A percentile compares a stretch with the other conserved stretches of the same genome.
phyloP scores from a whole-genome alignment of 2,113 vertebrate genomes.

The Perccottus glenii region DNA sequence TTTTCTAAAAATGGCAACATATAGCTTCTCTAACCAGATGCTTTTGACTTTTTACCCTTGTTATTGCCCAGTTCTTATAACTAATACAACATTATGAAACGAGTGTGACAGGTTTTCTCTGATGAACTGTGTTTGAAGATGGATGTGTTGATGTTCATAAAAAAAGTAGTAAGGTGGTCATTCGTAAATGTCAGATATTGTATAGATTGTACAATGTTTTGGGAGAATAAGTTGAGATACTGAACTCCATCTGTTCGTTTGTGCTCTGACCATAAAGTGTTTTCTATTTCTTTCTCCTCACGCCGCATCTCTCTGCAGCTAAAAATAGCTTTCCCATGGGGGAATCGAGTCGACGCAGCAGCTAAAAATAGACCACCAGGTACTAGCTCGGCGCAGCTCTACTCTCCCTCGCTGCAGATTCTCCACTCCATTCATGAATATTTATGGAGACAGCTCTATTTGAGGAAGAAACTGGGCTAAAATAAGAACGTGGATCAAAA shows the following conservation, averaged over 20 bases:
- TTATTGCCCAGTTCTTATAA: no score
- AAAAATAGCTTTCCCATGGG: constrained; percentile 61
- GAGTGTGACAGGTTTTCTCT: no score
- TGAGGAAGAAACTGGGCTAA: constrained; percentile 58
- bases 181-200: no score
- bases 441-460: constrained; percentile 66
- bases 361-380: constrained; percentile 73
- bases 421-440: constrained; percentile 75
- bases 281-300: constrained; percentile 49
- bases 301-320: constrained; percentile 42
- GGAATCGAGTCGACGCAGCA: constrained; percentile 38
- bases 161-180: no score
- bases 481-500: constrained; percentile 66
- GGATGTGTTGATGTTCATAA: no score
- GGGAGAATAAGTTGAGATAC: background rate
- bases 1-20: no score
- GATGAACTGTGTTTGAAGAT: no score
- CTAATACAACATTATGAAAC: no score
- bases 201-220: background rate
- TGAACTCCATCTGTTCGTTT: constrained; percentile 19
- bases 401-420: constrained; percentile 19
- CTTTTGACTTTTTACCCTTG: no score
- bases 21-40: no score
- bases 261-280: constrained; percentile 30
- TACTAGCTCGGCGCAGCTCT: constrained; percentile 25